Base-by-base conservation (phyloP, 2,113 vertebrate genomes). In the Mormyrus lacerda region DNA sequence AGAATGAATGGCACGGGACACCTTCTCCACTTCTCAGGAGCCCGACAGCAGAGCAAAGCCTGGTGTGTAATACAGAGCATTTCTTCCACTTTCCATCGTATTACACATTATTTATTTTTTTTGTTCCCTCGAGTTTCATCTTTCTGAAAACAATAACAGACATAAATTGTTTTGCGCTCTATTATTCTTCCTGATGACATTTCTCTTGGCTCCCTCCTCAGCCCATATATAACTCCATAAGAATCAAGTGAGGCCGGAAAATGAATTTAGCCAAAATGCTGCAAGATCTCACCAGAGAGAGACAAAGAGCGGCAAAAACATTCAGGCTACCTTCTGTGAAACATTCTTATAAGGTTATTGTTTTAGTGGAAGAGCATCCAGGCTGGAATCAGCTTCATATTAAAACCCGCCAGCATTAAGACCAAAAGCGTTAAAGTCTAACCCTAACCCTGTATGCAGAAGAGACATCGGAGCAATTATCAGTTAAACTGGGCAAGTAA, bases 231-330 rank as follows among this genome's bases (percentile, higher is more conserved):
- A 53, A 89, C 69, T 89, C 85, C 87, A 8, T 45, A 85, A 87
- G 76, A 58, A 58, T 89, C 73, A 69, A 79, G 82, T 21, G 17
- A 15, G 35, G 69, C 82, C 88, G 17, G 35, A n/a, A 89, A 87
- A 53, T 47, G 21, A 42, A 73, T 85, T 82, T 17, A 44, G 61
- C 39, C 15, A 47, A 84, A 85, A 39, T 44, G 88, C 88, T 69
- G 48, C 85, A 90, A 58, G 47, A 82, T 51, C 85, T 87, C 89
- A 55, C 69, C 89, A 91, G 92, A 93, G 84, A 85, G 45, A 91
- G 88, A 91, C 79, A 89, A 89, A 89, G 17, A 73, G 88, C 44
- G 48, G 85, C n/a, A 69, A 89, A 83, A 85, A 61, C 39, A 85
- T 5, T 61, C 2, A 50, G 19, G 11, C 35, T 47, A 39, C 88